phyloP scores from a whole-genome alignment of 23 tunicate genomes.

The Clavelina lepadiformis region DNA sequence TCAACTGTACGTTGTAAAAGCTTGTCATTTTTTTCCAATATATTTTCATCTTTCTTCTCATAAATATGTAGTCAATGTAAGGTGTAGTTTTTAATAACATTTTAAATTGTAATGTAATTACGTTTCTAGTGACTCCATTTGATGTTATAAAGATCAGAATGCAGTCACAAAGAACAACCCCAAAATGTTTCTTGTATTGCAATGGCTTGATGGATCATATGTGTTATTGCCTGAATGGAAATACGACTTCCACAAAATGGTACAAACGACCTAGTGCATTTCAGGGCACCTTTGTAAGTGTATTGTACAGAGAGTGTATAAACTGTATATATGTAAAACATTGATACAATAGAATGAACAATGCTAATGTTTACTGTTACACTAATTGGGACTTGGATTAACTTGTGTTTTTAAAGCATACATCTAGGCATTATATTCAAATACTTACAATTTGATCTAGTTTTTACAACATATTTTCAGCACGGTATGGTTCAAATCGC shows the following conservation, averaged over 20 bases:
- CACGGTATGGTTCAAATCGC: slow-evolving; percentile 76
- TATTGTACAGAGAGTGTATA: too few species aligned
- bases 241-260: slow-evolving; percentile 60
- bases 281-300: slow-evolving; percentile 58
- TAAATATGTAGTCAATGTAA: slow-evolving; percentile 1
- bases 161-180: slow-evolving; percentile 43
- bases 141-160: slow-evolving; percentile 91
- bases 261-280: slow-evolving; percentile 70
- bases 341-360: too few species aligned
- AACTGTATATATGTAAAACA: too few species aligned
- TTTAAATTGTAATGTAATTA: slow-evolving; percentile 1
- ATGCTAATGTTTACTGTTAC: too few species aligned
- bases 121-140: slow-evolving; percentile 79
- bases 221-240: slow-evolving; percentile 78
- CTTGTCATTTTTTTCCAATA: too few species aligned
- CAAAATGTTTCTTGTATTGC: slow-evolving; percentile 83
- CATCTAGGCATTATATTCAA: too few species aligned
- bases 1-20: too few species aligned
- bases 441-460: too few species aligned
- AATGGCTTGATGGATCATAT: slow-evolving; percentile 95
- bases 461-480: too few species aligned
- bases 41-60: neutral
- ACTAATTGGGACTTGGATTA: too few species aligned
- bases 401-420: too few species aligned
- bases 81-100: neutral